Base-by-base conservation (phyloP, 2,113 vertebrate species). In the Puffinus mauretanicus region DNA sequence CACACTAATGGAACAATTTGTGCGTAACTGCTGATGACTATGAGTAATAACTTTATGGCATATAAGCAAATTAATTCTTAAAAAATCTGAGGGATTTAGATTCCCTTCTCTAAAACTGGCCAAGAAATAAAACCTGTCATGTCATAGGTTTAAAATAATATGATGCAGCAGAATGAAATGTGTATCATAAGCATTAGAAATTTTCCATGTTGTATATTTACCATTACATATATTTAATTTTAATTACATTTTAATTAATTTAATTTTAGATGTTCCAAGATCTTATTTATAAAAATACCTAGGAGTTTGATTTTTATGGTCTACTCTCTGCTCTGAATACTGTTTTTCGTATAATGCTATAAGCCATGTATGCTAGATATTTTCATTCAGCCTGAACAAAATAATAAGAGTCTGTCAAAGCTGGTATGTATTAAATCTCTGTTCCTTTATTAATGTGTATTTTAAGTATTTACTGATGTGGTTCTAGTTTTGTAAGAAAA, bases 1-100 rank as follows among this genome's bases (percentile, higher is more conserved):
- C 89, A 95, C 46, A 21, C 30, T 82, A 82, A 64, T 65, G 91
- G 91, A 95, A 95, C 70, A 93, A 40, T 47, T 82, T 82, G 49
- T 91, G 38, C 38, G 5, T 90, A 71, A 76, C 65, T 89, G 57
- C 79, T 82, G 76, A n/a, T 94, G 61, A 62, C 57, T 57, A 5
- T 93, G 95, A 95, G 27, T 94, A 94, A 92, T 86, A 67, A 49
- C 24, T 86, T 89, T 61, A 46, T 19, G 16, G 34, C 51, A 55
- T 55, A 83, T 83, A 51, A 88, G 67, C 55, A 90, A 71, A 79
- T 69, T 51, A 73, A 40, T 67, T 90, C 36, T 40, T 47, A 8
- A 92, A 92, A 81, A 57, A 55, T 52, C 7, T 22, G 16, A 71
- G 65, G 38, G 86, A 92, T 92, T 95, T 58, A 60, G 34, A 54